Conservation (phyloP, 2,888 invertebrate species). For the Cryptocephalus moraei region DNA sequence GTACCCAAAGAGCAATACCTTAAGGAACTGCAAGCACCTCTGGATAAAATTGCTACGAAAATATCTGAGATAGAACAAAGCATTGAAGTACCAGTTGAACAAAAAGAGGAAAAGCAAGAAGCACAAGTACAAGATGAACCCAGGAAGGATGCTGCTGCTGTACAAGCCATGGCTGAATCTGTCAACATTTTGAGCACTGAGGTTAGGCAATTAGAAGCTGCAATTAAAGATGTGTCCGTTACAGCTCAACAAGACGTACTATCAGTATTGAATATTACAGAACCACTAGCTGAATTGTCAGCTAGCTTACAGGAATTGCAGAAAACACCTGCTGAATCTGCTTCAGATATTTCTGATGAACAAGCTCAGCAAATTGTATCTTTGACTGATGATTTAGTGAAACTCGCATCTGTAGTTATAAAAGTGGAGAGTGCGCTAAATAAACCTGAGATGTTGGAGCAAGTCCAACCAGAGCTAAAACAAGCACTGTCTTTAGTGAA, state of each 20-base stretch:
- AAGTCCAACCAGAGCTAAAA: conserved; percentile 3
- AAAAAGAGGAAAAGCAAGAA: neutral
- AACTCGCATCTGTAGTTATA: conserved; percentile 5
- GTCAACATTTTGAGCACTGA: too few species aligned
- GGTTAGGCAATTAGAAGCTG: conserved; percentile 8
- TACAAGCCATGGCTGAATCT: too few species aligned
- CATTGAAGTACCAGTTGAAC: neutral
- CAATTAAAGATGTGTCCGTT: too few species aligned
- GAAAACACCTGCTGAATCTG: conserved; percentile 1
- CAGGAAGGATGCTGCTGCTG: too few species aligned
- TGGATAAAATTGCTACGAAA: conserved; percentile 1
- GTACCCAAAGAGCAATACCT: neutral
- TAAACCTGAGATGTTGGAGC: conserved; percentile 4
- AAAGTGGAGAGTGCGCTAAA: conserved; percentile 1
- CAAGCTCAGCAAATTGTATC: conserved; percentile 1
- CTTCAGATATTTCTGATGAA: conserved; percentile 7
- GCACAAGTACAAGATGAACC: too few species aligned
- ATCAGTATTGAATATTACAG: conserved; percentile 11
- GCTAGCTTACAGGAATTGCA: conserved; percentile 4
- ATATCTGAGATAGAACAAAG: conserved; percentile 7
- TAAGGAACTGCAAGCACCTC: conserved; percentile 2
- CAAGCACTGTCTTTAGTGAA: neutral
- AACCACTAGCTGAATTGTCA: conserved; percentile 7
- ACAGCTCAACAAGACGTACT: conserved; percentile 12
- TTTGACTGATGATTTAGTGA: conserved; percentile 5